Evolutionary conservation across 30 jellyfish, hydroid and myxozoan species (phyloP).

Genomic region (Aurelia coerulea): DNA sequence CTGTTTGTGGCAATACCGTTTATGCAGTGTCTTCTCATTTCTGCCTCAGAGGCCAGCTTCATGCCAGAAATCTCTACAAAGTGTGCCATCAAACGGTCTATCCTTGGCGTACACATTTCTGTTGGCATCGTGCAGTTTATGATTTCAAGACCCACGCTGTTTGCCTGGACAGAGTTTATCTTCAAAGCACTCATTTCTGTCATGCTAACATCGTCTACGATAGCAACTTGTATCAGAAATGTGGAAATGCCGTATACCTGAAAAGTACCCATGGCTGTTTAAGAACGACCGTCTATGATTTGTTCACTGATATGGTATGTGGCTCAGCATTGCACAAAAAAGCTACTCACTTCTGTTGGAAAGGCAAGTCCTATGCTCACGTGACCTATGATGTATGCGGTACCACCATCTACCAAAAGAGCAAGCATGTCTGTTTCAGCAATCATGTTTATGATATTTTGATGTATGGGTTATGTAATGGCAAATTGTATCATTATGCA

Average conservation of each 20-base stretch:
- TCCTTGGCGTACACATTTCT: slow-evolving; percentile 20
- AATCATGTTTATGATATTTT: neutral
- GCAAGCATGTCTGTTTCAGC: neutral
- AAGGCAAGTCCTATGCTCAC: neutral
- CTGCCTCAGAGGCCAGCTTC: neutral
- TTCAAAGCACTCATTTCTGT: slow-evolving; percentile 10
- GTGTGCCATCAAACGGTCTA: neutral
- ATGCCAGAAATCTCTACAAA: neutral
- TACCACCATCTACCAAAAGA: neutral
- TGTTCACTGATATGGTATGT: neutral
- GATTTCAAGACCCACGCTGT: slow-evolving; percentile 16
- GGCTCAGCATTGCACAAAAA: neutral
- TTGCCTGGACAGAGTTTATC: slow-evolving; percentile 1
- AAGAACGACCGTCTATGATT: neutral
- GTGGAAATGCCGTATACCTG: neutral
- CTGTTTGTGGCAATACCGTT: neutral
- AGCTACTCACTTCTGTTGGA: neutral
- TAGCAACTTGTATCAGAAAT: slow-evolving; percentile 1
- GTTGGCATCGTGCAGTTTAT: slow-evolving; percentile 29
- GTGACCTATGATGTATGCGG: neutral
- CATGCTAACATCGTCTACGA: slow-evolving; percentile 1
- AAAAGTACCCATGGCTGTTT: neutral
- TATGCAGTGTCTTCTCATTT: neutral
- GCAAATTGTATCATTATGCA: slow-evolving; percentile 3
- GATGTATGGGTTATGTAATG: neutral